Evolutionary conservation across 1,140 invertebrate species (phyloP), one percentile per base, ranked within the genome.

Genomic region (Drosophila bifasciata): DNA sequence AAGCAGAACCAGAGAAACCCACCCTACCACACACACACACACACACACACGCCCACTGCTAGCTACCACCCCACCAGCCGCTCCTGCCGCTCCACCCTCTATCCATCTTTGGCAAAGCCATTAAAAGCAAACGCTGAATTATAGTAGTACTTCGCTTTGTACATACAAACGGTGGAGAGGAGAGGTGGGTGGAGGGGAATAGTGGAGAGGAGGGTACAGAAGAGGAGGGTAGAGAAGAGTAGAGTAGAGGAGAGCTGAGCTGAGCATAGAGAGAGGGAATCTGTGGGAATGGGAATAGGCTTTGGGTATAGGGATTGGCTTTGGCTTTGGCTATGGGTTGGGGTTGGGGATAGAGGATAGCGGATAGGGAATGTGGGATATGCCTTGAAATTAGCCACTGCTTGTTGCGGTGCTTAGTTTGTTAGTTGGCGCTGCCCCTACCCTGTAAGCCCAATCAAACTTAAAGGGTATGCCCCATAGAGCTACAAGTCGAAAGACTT

Each of bases 51-150:
- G 13, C 16, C 9, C 15, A 11, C 23, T 17, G 19, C 8, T n/a
- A n/a, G n/a, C 25, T 28, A 17, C 11, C 8, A 21, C 36, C 62
- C 44, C 8, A 6, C 11, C 39, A n/a, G n/a, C 19, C 17, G 8
- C 9, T 9, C 9, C 32, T 19, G 19, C 19, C 19, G 19, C 19
- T 36, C 32, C 0, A 36, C 32, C 9, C 9, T 32, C 28, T 13
- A 36, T 11, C 32, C 32, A 11, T 36, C 32, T 36, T 4, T 36
- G 15, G 16, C 44, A 76, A 68, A 62, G 72, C 72, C 74, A 76
- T 76, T 76, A 76, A 75, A 68, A 76, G 51, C 71, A 75, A 76
- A 76, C 63, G 71, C 71, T 76, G 63, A 76, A 76, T 75, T 75
- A 75, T 75, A 55, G 62, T 75, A 60, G 62, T 68, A 56, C 62